Evolutionary conservation across 2,888 invertebrate species (phyloP).

Genomic region (Hyppa rectilinea): DNA sequence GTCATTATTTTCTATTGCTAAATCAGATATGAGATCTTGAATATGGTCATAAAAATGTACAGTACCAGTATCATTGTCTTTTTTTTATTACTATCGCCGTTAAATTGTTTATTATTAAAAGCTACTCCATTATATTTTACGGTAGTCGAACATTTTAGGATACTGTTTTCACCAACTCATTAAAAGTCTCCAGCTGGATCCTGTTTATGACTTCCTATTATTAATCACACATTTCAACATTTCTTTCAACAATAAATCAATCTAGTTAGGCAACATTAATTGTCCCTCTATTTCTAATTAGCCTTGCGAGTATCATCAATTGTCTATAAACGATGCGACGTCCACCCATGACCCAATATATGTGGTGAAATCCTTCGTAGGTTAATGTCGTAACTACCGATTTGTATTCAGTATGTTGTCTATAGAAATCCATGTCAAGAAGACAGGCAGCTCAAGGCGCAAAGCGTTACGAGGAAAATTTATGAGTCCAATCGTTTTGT

Average conservation of each 20-base stretch:
- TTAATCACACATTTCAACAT: slow-evolving; percentile 52
- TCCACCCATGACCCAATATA: slow-evolving; percentile 89
- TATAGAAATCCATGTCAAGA: slow-evolving; percentile 90
- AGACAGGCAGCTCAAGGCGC: slow-evolving; percentile 83
- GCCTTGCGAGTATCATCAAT: slow-evolving; percentile 75
- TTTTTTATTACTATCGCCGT: slow-evolving; percentile 16
- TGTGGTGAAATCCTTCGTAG: slow-evolving; percentile 87
- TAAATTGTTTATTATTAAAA: slow-evolving; percentile 14
- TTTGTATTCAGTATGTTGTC: slow-evolving; percentile 87
- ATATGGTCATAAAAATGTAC: slow-evolving; percentile 17
- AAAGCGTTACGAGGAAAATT: slow-evolving; percentile 84
- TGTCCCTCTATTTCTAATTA: slow-evolving; percentile 73
- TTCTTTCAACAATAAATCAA: slow-evolving; percentile 65
- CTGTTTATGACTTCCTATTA: slow-evolving; percentile 42
- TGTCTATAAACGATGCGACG: slow-evolving; percentile 74
- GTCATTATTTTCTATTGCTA: slow-evolving; percentile 40
- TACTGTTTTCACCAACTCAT: slow-evolving; percentile 34
- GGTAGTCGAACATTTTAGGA: slow-evolving; percentile 1
- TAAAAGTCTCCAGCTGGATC: slow-evolving; percentile 22
- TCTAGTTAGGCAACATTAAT: slow-evolving; percentile 67
- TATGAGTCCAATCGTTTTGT: slow-evolving; percentile 78
- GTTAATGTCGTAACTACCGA: slow-evolving; percentile 82
- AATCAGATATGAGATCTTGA: slow-evolving; percentile 26
- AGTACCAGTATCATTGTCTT: slow-evolving; percentile 7
- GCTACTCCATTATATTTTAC: slow-evolving; percentile 5